Base-by-base conservation (phyloP, 2,797 vertebrate species). In the Danio albolineatus region DNA sequence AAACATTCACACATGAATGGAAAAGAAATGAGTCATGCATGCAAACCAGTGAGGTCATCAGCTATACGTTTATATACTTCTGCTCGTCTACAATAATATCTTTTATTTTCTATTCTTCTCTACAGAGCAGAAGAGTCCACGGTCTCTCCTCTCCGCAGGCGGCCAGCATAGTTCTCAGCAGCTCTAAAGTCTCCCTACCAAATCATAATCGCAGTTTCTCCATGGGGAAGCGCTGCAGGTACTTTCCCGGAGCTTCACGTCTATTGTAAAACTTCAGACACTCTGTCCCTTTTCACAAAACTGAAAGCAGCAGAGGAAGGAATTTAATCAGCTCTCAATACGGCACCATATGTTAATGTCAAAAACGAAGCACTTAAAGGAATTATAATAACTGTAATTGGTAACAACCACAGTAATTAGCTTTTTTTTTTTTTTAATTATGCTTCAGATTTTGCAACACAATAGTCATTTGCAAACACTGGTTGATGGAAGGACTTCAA, bases 211-310 rank as follows among this genome's bases (percentile, higher is more conserved):
- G 90, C 88, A 88, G 85, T 2, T 85, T 90, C 80, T 89, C 90
- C 36, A 91, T 89, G 88, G 91, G 88, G 77, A 94, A 93, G 89
- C 90, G 88, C 90, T 91, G 90, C 91, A 94, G 94, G 94, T 95
- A 88, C 39, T 64, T 72, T 48, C 43, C 36, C 44, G 59, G 5
- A 39, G 60, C 41, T 73, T 57, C 21, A 62, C 16, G 62, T 79
- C 28, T 41, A 73, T 79, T 57, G 69, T 36, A 44, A 64, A 79
- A 73, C 78, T 79, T 79, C 60, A 64, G 48, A 79, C 69, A 64
- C 48, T 73, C 49, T 1, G 7, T 54, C 51, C 39, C 41, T 54
- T 1, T 13, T 13, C 48, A 17, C 41, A 39, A 14, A 64, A 73
- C 8, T 16, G 57, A 76, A 56, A 64, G 49, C 83, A 86, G 81